Conservation (phyloP, 35 echinoderm and acorn worm species). For the Eucidaris tribuloides region DNA sequence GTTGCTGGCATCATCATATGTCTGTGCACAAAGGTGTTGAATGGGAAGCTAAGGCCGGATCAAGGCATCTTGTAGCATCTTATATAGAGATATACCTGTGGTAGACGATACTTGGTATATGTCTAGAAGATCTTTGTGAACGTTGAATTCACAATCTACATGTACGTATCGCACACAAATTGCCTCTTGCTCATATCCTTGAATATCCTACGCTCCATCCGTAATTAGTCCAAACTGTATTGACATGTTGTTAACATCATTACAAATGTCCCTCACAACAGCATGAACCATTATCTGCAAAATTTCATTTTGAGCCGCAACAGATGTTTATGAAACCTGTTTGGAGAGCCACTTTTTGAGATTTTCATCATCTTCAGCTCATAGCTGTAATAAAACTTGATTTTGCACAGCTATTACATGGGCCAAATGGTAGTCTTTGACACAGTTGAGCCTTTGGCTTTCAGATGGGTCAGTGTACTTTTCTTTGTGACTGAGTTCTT, state of each 20-base stretch:
- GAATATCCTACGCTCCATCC: constrained; percentile 58
- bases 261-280: constrained; percentile 3
- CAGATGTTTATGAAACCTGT: background rate
- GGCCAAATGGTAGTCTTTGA: no score
- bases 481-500: no score
- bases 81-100: background rate
- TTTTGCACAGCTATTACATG: no score
- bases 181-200: constrained; percentile 27
- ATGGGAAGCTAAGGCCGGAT: constrained; percentile 33
- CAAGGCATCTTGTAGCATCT: constrained; percentile 2
- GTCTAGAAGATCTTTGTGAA: constrained; percentile 42
- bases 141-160: background rate
- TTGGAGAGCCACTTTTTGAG: background rate
- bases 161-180: constrained; percentile 27
- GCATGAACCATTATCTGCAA: background rate
- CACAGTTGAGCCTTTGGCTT: no score
- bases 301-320: constrained; percentile 44
- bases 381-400: no score
- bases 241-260: background rate
- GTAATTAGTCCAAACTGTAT: constrained; percentile 16
- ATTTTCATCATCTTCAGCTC: no score
- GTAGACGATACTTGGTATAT: constrained; percentile 29
- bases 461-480: no score
- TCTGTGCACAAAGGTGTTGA: constrained; percentile 39
- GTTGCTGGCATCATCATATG: constrained; percentile 63